Conservation (phyloP, 1,140 invertebrate genomes). For the Ganaspis sp. region DNA sequence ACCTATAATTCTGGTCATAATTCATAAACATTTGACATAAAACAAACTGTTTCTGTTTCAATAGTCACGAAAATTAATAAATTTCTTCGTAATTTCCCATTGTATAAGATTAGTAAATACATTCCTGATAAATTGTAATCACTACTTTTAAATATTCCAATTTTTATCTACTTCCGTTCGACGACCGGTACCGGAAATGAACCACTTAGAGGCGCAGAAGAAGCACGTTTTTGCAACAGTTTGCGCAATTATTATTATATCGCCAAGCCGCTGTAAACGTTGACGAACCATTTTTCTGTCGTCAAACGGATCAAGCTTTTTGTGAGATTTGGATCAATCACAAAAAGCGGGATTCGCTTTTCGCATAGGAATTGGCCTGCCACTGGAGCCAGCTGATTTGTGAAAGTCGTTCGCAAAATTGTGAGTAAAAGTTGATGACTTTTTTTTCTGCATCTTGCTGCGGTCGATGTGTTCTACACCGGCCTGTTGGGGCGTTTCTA, state of each 20-base stretch:
- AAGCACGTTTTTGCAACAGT: not conserved
- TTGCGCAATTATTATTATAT: constrained; percentile 16
- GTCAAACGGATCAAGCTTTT: constrained; percentile 77
- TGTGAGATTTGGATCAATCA: constrained; percentile 76
- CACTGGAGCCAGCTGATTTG: constrained; percentile 46
- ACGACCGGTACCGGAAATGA: constrained; percentile 38
- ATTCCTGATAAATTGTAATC: not conserved
- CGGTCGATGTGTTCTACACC: constrained; percentile 53
- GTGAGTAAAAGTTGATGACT: constrained; percentile 57
- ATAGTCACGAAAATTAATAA: not conserved
- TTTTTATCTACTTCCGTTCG: constrained; percentile 23
- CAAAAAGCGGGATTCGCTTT: constrained; percentile 77
- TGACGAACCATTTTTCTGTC: constrained; percentile 72
- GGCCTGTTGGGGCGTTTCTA: constrained; percentile 37
- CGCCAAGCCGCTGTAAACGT: constrained; percentile 37
- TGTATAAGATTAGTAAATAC: not conserved
- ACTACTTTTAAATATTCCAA: not conserved
- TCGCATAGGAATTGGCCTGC: constrained; percentile 74
- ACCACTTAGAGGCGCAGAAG: constrained; percentile 40
- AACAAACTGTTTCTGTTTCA: not conserved
- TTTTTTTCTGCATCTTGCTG: constrained; percentile 34
- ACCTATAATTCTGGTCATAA: not conserved
- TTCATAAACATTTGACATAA: not conserved
- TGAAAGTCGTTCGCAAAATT: constrained; percentile 53
- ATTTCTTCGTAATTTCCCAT: not conserved